These are phyloP conservation scores for Manduca sexta DNA, from an alignment of 1,140 invertebrate genomes.

Conservation along the genomic window DNA sequence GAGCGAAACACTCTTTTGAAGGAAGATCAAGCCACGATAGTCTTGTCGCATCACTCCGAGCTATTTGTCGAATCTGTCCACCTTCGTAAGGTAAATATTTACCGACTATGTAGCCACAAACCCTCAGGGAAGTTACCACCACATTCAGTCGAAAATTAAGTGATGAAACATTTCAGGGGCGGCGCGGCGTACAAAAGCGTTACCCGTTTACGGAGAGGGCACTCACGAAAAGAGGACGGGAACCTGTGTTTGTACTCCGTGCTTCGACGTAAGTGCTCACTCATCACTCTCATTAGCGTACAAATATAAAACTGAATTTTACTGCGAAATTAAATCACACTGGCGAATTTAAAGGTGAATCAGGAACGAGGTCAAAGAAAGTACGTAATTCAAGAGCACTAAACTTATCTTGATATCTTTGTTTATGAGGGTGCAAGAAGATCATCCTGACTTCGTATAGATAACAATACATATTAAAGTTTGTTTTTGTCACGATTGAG, in stretches of 20 bases:
- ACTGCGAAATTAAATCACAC: too few species aligned
- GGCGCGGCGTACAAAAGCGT: conserved; percentile 11
- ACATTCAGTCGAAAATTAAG: conserved; percentile 15
- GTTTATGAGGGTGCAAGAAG: too few species aligned
- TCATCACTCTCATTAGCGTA: conserved; percentile 19
- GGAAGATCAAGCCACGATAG: too few species aligned
- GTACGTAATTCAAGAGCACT: too few species aligned
- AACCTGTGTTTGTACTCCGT: conserved; percentile 22
- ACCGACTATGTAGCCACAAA: not conserved
- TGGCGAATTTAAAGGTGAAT: not conserved
- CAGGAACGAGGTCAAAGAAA: not conserved
- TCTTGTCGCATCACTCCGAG: not conserved
- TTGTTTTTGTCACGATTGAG: too few species aligned
- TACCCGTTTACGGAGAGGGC: conserved; percentile 29
- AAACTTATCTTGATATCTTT: too few species aligned
- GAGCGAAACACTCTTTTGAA: too few species aligned
- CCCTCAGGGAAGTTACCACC: not conserved
- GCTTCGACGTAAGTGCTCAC: conserved; percentile 5
- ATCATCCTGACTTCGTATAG: too few species aligned
- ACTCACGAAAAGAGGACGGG: conserved; percentile 14
- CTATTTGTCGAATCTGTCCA: not conserved
- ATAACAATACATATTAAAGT: too few species aligned
- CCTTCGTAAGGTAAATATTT: not conserved
- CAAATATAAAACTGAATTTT: not conserved
- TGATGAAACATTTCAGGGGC: conserved; percentile 17